Conservation (phyloP, 2,797 vertebrate species). For the Chrysocyon brachyurus region DNA sequence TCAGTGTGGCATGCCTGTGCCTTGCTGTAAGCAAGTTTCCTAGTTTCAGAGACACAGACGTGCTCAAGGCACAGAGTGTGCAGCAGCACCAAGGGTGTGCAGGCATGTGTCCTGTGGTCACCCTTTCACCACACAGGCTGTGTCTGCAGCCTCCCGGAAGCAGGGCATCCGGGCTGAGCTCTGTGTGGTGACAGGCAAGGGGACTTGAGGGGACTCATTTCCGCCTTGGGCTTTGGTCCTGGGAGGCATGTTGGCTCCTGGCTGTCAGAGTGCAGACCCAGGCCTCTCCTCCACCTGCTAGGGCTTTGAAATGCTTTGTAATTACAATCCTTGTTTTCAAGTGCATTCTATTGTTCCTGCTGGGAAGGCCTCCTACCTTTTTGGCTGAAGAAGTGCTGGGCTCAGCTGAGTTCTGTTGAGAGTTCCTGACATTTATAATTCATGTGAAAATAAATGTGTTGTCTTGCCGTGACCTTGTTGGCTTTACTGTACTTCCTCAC, state of each 20-base stretch:
- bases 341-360: not conserved
- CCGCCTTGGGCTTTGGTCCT: not conserved
- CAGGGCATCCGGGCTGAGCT: not conserved
- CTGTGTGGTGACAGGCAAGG: accelerated
- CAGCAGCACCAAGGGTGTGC: accelerated
- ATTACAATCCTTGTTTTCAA: not conserved
- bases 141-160: not conserved
- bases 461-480: not conserved
- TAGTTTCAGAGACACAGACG: not conserved
- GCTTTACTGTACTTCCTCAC: not conserved
- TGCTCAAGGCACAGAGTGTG: accelerated
- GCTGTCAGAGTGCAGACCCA: accelerated
- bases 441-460: not conserved
- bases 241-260: accelerated
- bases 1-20: not conserved
- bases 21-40: accelerated
- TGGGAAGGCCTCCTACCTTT: not conserved
- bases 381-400: constrained; percentile 12
- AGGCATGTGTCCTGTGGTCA: accelerated
- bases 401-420: not conserved
- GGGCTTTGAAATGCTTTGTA: not conserved
- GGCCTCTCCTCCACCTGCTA: not conserved
- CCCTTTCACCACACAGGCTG: not conserved
- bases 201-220: not conserved
- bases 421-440: not conserved